Conservation (phyloP, 2,113 vertebrate species). For the Semicossyphus pulcher region DNA sequence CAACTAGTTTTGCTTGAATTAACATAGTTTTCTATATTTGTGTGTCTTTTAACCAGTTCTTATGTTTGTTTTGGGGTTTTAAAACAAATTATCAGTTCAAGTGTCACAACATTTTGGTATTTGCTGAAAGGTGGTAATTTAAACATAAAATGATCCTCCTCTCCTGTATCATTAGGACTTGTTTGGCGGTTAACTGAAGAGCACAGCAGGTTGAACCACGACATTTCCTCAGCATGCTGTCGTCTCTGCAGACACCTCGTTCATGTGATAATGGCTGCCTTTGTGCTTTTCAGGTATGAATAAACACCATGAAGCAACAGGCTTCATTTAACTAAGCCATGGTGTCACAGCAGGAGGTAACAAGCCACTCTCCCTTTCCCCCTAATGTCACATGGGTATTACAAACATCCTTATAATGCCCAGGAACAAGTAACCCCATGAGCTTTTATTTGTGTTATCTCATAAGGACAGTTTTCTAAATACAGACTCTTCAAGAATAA, state of each 20-base stretch:
- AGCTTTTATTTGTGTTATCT: too few species aligned
- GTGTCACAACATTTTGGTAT: too few species aligned
- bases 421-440: constrained; percentile 9
- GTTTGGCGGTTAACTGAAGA: constrained; percentile 33
- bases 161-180: constrained; percentile 1
- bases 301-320: constrained; percentile 59
- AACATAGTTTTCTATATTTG: too few species aligned
- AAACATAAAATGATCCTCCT: neutral
- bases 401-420: constrained; percentile 55
- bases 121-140: too few species aligned
- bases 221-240: constrained; percentile 60
- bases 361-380: constrained; percentile 69
- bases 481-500: neutral
- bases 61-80: too few species aligned
- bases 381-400: constrained; percentile 41
- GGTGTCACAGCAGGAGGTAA: constrained; percentile 54
- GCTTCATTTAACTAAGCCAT: constrained; percentile 64
- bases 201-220: constrained; percentile 36
- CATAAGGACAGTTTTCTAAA: neutral
- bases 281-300: constrained; percentile 66
- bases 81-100: too few species aligned
- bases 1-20: too few species aligned
- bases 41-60: too few species aligned
- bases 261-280: constrained; percentile 66
- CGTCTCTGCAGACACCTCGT: constrained; percentile 45